A percentile compares a stretch with the other conserved stretches of the same genome.
These are phyloP conservation scores for Paguma larvata DNA, from an alignment of 2,797 vertebrate species.

Conservation along the genomic window DNA sequence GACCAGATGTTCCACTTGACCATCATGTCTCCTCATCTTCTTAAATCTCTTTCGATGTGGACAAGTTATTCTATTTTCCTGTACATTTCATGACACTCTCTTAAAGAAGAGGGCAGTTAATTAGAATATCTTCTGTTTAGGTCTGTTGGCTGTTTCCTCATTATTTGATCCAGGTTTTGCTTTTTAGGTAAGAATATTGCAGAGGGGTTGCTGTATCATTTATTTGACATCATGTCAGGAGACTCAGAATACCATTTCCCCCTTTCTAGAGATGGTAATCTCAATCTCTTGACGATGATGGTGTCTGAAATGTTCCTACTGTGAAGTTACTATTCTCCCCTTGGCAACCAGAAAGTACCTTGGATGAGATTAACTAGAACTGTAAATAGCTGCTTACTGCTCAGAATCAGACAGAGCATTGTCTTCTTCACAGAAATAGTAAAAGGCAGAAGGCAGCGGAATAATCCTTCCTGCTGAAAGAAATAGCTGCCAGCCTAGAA, in stretches of 20 bases:
- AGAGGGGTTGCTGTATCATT: background rate
- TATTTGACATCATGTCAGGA: background rate
- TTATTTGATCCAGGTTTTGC: background rate
- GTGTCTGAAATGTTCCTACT: background rate
- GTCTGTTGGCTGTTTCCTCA: background rate
- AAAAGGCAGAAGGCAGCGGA: background rate
- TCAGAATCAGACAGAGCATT: background rate
- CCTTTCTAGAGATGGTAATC: background rate
- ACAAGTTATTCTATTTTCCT: background rate
- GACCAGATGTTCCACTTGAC: background rate
- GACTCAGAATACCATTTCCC: background rate
- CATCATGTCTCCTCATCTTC: fast-evolving
- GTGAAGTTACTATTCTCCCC: background rate
- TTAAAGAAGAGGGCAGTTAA: background rate
- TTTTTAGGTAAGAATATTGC: fast-evolving
- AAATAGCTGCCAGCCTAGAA: background rate
- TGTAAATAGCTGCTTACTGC: background rate
- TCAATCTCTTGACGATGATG: background rate
- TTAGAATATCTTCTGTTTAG: background rate
- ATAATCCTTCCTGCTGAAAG: background rate
- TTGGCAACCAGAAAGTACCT: background rate
- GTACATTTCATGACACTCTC: background rate
- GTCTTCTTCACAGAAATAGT: background rate
- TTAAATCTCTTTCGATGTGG: background rate
- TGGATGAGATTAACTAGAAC: background rate